Base-by-base conservation (phyloP, 2,113 vertebrate species). In the Psophia crepitans region DNA sequence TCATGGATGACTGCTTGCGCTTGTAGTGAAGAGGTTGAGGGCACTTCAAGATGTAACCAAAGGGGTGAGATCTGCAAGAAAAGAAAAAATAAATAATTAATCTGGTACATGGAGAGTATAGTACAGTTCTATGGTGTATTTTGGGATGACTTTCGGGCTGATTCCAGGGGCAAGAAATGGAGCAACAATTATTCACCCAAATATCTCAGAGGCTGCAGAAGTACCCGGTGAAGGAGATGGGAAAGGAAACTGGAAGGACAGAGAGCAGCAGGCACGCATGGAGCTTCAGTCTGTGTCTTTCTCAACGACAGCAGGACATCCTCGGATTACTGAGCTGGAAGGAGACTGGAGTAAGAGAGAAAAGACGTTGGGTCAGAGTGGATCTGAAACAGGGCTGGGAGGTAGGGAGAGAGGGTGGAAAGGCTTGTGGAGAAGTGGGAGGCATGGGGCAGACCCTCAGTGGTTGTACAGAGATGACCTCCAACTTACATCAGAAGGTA, bases 261-360 rank as follows among this genome's bases (percentile, higher is more conserved):
- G 54, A 21, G 48, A 76, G 6, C 35, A 39, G 32, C 17, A 37
- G 35, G 26, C 9, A 5, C 17, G 18, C 14, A 12, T 37, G 32
- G 61, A 9, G 5, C 32, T 84, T 64, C 49, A 33, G 14, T 13
- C 26, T 49, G 35, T 8, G 14, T 26, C 56, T 35, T 63, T 63
- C n/a, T 65, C 35, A 49, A 51, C 5, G 24, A 39, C 13, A 48
- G 3, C 30, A 27, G 16, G 11, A 22, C 11, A 64, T 57, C 33
- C 48, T n/a, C 35, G 12, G 56, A n/a, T 39, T 64, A 51, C 23
- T 51, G 28, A 76, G 8, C 9, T 57, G 84, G 43, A 64, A 9
- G 24, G 28, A 49, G 43, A 19, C 27, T 22, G 43, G 23, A 20
- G 9, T 0, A 0, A 70, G 33, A 51, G 11, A 26, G 11, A 2